phyloP scores from a whole-genome alignment of 2,888 invertebrate genomes.

The Lasioglossum zephyrum region DNA sequence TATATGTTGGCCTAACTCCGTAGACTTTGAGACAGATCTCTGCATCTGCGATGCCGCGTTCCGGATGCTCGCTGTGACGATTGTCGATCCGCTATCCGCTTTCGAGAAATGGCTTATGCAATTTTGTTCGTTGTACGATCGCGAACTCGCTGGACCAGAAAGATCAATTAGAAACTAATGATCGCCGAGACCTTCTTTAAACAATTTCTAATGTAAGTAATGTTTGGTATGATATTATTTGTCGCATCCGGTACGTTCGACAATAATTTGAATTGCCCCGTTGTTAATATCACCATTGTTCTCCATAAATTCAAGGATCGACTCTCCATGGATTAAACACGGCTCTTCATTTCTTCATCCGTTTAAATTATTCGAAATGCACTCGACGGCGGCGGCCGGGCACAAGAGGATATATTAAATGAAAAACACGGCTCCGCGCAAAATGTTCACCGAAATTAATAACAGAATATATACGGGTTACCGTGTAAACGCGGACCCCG shows the following conservation, averaged over 20 bases:
- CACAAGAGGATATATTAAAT: background rate
- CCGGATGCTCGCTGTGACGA: background rate
- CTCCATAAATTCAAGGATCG: background rate
- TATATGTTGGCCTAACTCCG: slow-evolving; percentile 10
- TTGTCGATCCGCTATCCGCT: background rate
- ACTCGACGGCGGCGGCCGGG: background rate
- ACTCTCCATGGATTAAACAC: background rate
- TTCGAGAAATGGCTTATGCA: background rate
- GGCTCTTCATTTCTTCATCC: background rate
- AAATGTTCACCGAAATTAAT: background rate
- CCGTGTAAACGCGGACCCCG: background rate
- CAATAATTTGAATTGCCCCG: background rate
- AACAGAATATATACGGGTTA: background rate
- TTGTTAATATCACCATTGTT: background rate
- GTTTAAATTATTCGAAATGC: slow-evolving; percentile 2
- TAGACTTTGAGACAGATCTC: slow-evolving; percentile 8
- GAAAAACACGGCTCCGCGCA: background rate
- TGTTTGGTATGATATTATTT: background rate
- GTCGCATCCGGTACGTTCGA: background rate
- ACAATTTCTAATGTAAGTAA: too few species aligned
- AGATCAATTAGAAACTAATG: too few species aligned
- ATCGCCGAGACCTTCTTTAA: too few species aligned
- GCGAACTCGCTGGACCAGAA: background rate
- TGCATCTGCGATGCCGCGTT: background rate
- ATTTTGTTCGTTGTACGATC: background rate